These are phyloP conservation scores for Synaphobranchus kaupii DNA, from an alignment of 2,797 vertebrate species.

Conservation along the genomic window DNA sequence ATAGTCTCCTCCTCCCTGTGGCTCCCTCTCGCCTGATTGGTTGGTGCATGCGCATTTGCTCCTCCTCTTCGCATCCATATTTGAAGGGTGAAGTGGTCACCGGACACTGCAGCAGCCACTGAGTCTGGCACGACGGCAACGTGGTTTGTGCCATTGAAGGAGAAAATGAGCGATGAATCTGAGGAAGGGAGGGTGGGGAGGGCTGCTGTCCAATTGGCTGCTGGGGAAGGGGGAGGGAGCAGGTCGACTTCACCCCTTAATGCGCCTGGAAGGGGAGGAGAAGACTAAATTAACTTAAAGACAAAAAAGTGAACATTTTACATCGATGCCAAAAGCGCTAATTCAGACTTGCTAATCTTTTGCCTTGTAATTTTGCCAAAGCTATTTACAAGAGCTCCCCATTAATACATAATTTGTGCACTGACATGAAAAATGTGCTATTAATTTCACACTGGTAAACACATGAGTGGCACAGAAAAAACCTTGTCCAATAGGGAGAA, in stretches of 20 bases:
- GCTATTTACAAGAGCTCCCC: neutral
- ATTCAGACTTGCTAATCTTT: neutral
- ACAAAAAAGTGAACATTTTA: slow-evolving; percentile 6
- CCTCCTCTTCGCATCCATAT: slow-evolving; percentile 93
- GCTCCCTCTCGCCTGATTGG: slow-evolving; percentile 72
- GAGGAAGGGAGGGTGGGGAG: slow-evolving; percentile 94
- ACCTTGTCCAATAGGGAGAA: neutral
- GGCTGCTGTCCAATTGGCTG: slow-evolving; percentile 88
- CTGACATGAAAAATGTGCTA: slow-evolving; percentile 11
- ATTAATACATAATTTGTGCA: slow-evolving; percentile 9
- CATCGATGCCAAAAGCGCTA: neutral
- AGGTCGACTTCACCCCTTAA: slow-evolving; percentile 92
- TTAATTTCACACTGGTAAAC: slow-evolving; percentile 5
- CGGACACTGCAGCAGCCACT: slow-evolving; percentile 80
- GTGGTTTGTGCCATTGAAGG: slow-evolving; percentile 92
- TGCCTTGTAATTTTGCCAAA: neutral
- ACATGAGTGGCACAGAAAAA: neutral
- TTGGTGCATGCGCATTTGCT: slow-evolving; percentile 66
- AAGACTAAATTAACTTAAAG: slow-evolving; percentile 3
- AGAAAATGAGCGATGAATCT: slow-evolving; percentile 95
- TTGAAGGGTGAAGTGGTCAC: slow-evolving; percentile 94
- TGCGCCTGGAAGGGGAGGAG: slow-evolving; percentile 74
- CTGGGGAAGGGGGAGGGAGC: slow-evolving; percentile 87
- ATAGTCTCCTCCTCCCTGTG: slow-evolving; percentile 92
- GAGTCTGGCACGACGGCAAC: slow-evolving; percentile 85